Conservation (phyloP, 1,140 invertebrate genomes). For the Mycetomoellerius zeteki region DNA sequence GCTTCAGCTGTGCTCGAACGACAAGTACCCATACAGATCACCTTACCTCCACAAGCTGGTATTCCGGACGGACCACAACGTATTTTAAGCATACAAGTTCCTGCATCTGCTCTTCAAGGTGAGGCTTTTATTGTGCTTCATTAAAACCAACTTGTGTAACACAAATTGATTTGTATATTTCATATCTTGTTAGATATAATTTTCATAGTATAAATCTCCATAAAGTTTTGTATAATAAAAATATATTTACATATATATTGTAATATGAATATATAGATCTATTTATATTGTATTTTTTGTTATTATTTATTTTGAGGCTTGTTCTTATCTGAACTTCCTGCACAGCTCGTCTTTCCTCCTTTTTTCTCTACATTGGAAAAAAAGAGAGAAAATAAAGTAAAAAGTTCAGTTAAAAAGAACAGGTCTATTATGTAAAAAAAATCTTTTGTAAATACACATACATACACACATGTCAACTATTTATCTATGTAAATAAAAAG, state of each 20-base stretch:
- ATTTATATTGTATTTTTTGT: not conserved
- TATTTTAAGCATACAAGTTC: conserved; percentile 94
- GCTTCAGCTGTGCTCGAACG: conserved; percentile 82
- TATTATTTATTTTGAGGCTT: not conserved
- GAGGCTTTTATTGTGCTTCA: conserved; percentile 62
- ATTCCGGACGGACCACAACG: conserved; percentile 90
- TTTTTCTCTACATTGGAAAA: no score
- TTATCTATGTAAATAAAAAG: not conserved
- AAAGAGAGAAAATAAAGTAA: no score
- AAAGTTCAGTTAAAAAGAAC: no score
- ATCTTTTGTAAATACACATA: not conserved
- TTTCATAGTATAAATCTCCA: not conserved
- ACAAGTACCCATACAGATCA: conserved; percentile 89
- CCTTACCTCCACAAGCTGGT: conserved; percentile 91
- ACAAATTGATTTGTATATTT: not conserved
- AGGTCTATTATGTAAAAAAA: not conserved
- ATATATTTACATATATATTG: not conserved
- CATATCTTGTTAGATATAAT: conserved; percentile 4
- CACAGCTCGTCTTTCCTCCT: no score
- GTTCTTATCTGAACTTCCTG: no score
- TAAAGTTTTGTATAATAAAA: not conserved
- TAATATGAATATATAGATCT: not conserved
- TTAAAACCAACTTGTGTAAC: not conserved
- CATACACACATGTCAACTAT: not conserved
- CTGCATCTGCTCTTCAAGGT: conserved; percentile 93